Evolutionary conservation across 1,140 invertebrate species (phyloP), one percentile per base, ranked within the genome.

Genomic region (Babylonia areolata): DNA sequence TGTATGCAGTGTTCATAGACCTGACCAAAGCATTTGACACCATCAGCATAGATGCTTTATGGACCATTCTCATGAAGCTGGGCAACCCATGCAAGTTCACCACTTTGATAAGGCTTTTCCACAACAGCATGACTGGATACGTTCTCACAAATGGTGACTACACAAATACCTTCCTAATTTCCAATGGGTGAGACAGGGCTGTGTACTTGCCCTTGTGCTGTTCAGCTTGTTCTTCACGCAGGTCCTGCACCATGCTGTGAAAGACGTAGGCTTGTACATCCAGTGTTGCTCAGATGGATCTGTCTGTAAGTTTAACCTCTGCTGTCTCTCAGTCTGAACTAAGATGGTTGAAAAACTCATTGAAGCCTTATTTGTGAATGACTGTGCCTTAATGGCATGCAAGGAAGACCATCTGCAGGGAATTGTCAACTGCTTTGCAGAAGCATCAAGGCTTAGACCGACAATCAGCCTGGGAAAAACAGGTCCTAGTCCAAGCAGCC

Each of bases 31-130:
- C n/a, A n/a, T n/a, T n/a, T n/a, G n/a, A n/a, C n/a, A n/a, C n/a
- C n/a, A 9, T 73, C 11, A 87, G 89, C 85, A 73, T 88, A 12
- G 80, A 90, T 58, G 90, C 75, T 35, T n/a, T n/a, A n/a, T n/a
- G n/a, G n/a, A n/a, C n/a, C n/a, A n/a, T n/a, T n/a, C n/a, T n/a
- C n/a, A n/a, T 11, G 35, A 87, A 85, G 33, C 85, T 82, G 85
- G 88, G 84, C 0, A 88, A 83, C 79, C 85, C 81, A 20, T 23
- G 20, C 23, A 86, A 85, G 12, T 86, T 90, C 81, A 58, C 86
- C 31, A 85, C 2, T 3, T 51, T 85, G 17, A 20, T 85, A 20
- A 71, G 46, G 23, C 64, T 82, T 23, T 87, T 86, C 20, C 89
- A 89, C 54, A 81, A 88, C 42, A 54, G 77, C 40, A 88, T 87